Base-by-base conservation (phyloP, 2,888 invertebrate genomes). In the Conomelus anceps region DNA sequence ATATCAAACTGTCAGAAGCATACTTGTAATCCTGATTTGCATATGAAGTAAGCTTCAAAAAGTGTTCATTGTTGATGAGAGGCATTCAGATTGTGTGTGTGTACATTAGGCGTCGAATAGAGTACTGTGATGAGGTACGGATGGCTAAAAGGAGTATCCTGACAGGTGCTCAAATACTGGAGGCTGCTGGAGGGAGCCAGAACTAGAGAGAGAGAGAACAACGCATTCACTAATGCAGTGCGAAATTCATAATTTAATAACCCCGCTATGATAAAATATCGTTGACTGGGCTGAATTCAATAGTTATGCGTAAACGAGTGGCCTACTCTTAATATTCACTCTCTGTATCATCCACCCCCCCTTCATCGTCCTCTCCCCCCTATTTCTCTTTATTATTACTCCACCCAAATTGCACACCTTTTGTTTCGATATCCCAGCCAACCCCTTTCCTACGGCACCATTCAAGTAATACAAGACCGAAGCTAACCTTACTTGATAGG, bases 401-500 rank as follows among this genome's bases (percentile, higher is more conserved):
- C 85, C 24, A 24, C 85, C 22, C 85, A 63, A 63, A 63, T 63
- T 63, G n/a, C 63, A 63, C 63, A 63, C 63, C 63, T 63, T 63
- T 63, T 63, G 63, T 63, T 63, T 63, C 63, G n/a, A 7, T 63
- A 17, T 63, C 1, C 63, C 63, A n/a, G n/a, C n/a, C n/a, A n/a
- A n/a, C n/a, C 63, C 63, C 63, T 63, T n/a, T 1, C 63, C 63
- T 63, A 13, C n/a, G 1, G n/a, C 63, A n/a, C n/a, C 63, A 63
- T 7, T 13, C 63, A 13, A n/a, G 23, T 84, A 89, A 88, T 89
- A 88, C 87, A 89, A 85, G 63, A 63, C 63, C 63, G n/a, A 13
- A 63, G 63, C 63, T n/a, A 63, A 63, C 20, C 63, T n/a, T n/a
- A 63, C n/a, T 63, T 90, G 90, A 90, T 90, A 90, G 90, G 90